phyloP scores from a whole-genome alignment of 1,140 invertebrate genomes.

The Platyscapa corneri region DNA sequence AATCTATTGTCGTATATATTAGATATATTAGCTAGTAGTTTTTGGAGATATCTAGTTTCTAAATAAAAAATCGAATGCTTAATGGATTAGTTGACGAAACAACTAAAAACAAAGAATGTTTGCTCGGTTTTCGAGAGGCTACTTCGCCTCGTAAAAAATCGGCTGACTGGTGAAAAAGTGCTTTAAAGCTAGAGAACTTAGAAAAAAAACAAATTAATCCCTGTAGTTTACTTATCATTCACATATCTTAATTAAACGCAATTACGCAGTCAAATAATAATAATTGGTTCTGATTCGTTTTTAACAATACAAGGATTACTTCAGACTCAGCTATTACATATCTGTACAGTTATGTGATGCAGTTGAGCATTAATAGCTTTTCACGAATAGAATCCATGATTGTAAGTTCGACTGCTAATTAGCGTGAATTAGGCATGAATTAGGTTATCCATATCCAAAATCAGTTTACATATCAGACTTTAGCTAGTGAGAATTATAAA shows the following conservation, averaged over 20 bases:
- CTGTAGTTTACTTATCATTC: constrained; percentile 11
- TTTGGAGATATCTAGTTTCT: constrained; percentile 35
- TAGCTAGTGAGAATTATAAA: constrained; percentile 50
- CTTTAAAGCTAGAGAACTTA: constrained; percentile 55
- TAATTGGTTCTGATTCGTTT: neutral
- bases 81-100: neutral
- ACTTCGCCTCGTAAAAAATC: constrained; percentile 27
- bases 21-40: constrained; percentile 51
- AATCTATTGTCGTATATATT: constrained; percentile 44
- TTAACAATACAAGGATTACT: neutral
- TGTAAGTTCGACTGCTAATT: constrained; percentile 4
- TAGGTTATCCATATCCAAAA: constrained; percentile 44
- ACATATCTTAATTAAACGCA: constrained; percentile 42
- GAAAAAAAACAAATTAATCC: constrained; percentile 22
- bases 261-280: neutral
- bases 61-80: constrained; percentile 27
- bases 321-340: neutral
- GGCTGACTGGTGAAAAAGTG: constrained; percentile 56
- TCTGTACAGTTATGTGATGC: too few species aligned
- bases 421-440: neutral
- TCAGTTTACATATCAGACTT: constrained; percentile 68
- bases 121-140: neutral
- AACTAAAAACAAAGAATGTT: constrained; percentile 20
- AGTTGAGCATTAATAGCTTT: too few species aligned
- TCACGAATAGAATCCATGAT: neutral